These are phyloP conservation scores for Epinephelus malabaricus DNA, from an alignment of 2,797 vertebrate species.

Conservation along the genomic window DNA sequence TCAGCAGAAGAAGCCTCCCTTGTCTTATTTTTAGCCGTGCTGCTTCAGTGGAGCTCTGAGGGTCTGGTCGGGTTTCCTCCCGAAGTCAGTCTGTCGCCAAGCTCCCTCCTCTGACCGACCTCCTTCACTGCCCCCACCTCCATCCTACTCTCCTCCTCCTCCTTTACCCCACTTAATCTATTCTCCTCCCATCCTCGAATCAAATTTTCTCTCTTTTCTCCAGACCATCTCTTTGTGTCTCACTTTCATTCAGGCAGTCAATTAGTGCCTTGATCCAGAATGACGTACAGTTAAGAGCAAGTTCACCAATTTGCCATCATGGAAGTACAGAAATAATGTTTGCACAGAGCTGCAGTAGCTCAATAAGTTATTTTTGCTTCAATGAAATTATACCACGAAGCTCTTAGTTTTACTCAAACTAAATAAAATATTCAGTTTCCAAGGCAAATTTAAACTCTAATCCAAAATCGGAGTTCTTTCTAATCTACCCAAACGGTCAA, in stretches of 20 bases:
- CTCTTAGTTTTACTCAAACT: not conserved
- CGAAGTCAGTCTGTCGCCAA: constrained; percentile 85
- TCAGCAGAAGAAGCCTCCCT: constrained; percentile 83
- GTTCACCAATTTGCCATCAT: not conserved
- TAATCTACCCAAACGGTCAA: too few relatives aligned
- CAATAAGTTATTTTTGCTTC: not conserved
- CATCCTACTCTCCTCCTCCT: constrained; percentile 20
- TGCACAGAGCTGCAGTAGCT: not conserved
- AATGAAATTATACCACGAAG: not conserved
- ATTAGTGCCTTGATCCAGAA: not conserved
- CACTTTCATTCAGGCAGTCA: not conserved
- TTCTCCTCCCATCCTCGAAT: constrained; percentile 14
- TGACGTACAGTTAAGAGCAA: not conserved
- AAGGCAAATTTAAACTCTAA: too few relatives aligned
- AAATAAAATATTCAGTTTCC: not conserved
- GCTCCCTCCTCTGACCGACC: constrained; percentile 47
- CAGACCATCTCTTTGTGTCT: not conserved
- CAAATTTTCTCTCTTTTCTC: not conserved
- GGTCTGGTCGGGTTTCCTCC: constrained; percentile 85
- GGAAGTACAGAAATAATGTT: not conserved
- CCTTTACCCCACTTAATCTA: not conserved
- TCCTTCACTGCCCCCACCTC: constrained; percentile 37
- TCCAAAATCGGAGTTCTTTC: too few relatives aligned
- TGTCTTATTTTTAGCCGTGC: constrained; percentile 85
- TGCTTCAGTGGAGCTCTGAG: constrained; percentile 76